Evolutionary conservation across 2,797 vertebrate species (phyloP).

Genomic region (Sebastes trivittatus): DNA sequence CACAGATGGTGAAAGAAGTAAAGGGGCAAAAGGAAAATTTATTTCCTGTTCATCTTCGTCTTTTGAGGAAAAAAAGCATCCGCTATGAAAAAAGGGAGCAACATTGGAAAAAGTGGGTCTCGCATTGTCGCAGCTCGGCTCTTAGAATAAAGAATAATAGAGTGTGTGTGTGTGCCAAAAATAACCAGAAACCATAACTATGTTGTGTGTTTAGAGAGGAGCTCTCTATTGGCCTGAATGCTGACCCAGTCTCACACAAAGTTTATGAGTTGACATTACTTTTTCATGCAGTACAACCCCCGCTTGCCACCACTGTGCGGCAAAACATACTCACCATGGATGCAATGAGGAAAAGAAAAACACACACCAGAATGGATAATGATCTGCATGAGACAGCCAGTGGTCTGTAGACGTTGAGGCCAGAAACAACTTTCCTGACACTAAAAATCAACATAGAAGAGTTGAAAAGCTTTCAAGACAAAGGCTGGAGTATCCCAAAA

Average conservation of each 20-base stretch:
- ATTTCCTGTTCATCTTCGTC: background rate
- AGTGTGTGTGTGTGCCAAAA: background rate
- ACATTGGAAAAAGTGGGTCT: background rate
- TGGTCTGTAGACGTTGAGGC: background rate
- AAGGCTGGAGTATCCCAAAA: background rate
- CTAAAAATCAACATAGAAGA: background rate
- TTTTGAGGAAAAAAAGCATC: background rate
- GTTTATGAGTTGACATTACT: background rate
- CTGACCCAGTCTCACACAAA: background rate
- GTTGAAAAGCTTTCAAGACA: background rate
- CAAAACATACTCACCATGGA: slow-evolving; percentile 1
- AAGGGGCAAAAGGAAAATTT: background rate
- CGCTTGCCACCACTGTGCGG: background rate
- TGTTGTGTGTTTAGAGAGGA: background rate
- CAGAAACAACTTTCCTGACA: background rate
- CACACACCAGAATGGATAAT: background rate
- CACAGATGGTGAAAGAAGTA: slow-evolving; percentile 6
- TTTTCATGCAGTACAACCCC: background rate
- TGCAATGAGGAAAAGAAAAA: background rate
- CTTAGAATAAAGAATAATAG: background rate
- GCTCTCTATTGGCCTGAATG: background rate
- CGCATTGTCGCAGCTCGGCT: background rate
- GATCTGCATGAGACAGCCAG: background rate
- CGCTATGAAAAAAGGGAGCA: background rate
- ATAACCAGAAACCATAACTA: background rate